These are phyloP conservation scores for Paralvinella palmiformis DNA, from an alignment of 1,140 invertebrate species.

Conservation along the genomic window DNA sequence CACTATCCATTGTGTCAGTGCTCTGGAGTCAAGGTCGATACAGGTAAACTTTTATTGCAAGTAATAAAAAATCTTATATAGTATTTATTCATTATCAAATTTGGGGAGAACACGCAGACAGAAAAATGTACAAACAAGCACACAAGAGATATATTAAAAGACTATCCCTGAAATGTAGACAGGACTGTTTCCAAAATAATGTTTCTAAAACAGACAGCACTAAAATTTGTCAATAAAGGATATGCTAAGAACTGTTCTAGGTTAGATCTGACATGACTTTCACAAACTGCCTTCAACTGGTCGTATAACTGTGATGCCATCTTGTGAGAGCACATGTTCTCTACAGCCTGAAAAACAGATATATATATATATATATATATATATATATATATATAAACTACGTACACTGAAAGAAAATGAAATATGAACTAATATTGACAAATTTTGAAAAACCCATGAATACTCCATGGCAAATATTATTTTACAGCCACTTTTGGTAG, in stretches of 20 bases:
- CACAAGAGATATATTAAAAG: neutral
- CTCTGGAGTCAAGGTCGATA: conserved; percentile 32
- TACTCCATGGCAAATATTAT: neutral
- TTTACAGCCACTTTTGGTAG: neutral
- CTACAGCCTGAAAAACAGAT: conserved; percentile 63
- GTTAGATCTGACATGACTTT: conserved; percentile 82
- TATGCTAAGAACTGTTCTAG: conserved; percentile 79
- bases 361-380: neutral
- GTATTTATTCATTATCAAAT: too few species aligned
- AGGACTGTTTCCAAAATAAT: too few species aligned
- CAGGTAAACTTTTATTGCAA: too few species aligned
- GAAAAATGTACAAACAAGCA: neutral
- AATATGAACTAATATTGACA: neutral
- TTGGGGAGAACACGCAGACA: too few species aligned
- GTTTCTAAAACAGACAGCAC: too few species aligned
- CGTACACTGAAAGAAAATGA: neutral
- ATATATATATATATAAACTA: neutral
- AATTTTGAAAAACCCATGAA: too few species aligned
- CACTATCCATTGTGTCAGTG: conserved; percentile 76
- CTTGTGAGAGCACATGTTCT: conserved; percentile 96
- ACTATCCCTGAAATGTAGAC: neutral
- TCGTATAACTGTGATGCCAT: conserved; percentile 86
- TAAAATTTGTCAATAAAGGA: conserved; percentile 37
- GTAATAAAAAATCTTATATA: too few species aligned
- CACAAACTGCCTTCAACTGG: conserved; percentile 75